Evolutionary conservation across 2,797 vertebrate genomes (phyloP), one percentile per base, ranked within the genome.

Genomic region (Lutjanus argentimaculatus): DNA sequence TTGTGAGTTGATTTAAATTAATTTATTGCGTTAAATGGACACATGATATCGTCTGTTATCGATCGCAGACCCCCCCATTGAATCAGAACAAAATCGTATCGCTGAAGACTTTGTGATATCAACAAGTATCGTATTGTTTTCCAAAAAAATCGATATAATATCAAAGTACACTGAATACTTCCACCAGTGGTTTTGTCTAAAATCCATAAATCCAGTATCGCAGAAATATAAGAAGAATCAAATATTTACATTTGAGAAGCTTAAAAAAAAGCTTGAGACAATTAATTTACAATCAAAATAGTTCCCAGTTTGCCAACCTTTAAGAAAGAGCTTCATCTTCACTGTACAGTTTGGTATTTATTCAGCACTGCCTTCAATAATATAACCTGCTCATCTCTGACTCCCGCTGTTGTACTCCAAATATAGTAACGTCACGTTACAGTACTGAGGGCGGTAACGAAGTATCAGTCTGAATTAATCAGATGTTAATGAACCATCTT

Each of bases 341-440:
- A 10, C 46, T 16, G 3, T 7, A 10, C 40, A 25, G 25, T 48
- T 15, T 36, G 40, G 4, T 7, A 43, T 68, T 2, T 36, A 6
- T 7, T 30, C 10, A 63, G 63, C 57, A 17, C 45, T 42, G 16
- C 19, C 36, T 16, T 17, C 40, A 4, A 12, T 48, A 14, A 42
- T 3, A 56, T 11, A 7, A 36, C 59, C 58, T 40, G 46, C 13
- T 16, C 15, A 42, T 22, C 10, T 48, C 51, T 45, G 22, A 16
- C 16, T 30, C 16, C 45, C 43, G 64, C 16, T n/a, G 6, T 40
- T 7, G 6, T 4, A 40, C 16, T 55, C 8, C 13, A 30, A 4
- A 52, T n/a, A 51, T 75, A 84, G 67, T 77, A 66, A 68, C 67
- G 77, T 42, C 2, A 67, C 55, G 76, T 82, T 52, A 63, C 75